A percentile compares a stretch with the other conserved stretches of the same genome.
phyloP scores from a whole-genome alignment of 2,797 vertebrate genomes.

The Enteromius afrohamiltoni region DNA sequence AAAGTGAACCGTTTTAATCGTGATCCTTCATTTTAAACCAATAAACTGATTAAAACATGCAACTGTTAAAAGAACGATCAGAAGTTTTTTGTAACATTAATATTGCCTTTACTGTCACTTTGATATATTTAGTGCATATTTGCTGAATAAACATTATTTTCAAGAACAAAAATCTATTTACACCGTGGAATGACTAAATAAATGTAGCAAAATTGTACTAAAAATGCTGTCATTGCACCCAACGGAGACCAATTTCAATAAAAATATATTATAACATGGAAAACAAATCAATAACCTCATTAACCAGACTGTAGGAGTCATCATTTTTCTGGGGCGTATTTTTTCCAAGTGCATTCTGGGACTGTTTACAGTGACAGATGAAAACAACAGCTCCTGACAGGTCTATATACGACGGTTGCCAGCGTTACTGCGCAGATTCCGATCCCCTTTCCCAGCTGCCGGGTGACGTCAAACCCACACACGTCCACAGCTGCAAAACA shows the following conservation, averaged over 20 bases:
- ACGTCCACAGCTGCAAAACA: slow-evolving; percentile 64
- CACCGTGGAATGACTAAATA: neutral
- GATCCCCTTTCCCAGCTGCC: slow-evolving; percentile 59
- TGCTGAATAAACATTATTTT: neutral
- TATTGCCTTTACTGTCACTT: neutral
- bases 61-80: no score
- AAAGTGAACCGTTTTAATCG: neutral
- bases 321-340: neutral
- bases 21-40: neutral
- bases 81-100: no score
- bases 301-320: slow-evolving; percentile 19
- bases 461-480: slow-evolving; percentile 59
- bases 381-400: slow-evolving; percentile 19
- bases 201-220: neutral
- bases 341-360: slow-evolving; percentile 30
- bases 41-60: no score
- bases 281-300: slow-evolving; percentile 12
- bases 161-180: neutral
- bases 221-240: neutral
- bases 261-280: neutral
- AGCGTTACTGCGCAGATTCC: slow-evolving; percentile 50
- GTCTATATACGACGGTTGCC: slow-evolving; percentile 25
- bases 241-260: slow-evolving; percentile 4
- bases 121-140: neutral
- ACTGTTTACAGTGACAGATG: slow-evolving; percentile 22